Evolutionary conservation across 2,888 invertebrate species (phyloP).

Genomic region (Lasioglossum villosulum): DNA sequence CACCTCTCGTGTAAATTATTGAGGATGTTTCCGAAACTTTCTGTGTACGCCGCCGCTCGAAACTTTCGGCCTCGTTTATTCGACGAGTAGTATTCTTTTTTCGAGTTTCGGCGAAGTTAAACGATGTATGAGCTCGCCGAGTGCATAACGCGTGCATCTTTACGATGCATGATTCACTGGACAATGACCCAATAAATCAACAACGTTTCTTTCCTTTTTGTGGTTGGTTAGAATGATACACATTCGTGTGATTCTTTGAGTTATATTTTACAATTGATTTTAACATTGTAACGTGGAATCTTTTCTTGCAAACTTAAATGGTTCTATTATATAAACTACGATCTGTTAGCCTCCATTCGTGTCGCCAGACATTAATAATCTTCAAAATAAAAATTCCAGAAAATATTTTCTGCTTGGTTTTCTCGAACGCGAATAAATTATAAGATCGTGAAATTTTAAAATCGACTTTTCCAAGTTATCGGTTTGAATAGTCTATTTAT

Average conservation of each 20-base stretch:
- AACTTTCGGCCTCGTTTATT: constrained; percentile 5
- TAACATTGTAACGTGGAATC: not conserved
- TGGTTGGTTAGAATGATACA: not conserved
- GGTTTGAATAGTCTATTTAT: constrained; percentile 1
- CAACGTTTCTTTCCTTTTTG: not conserved
- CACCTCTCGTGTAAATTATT: constrained; percentile 11
- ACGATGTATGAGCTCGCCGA: not conserved
- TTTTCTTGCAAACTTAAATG: not conserved
- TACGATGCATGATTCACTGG: not conserved
- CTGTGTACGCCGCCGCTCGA: not conserved
- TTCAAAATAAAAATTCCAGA: no score
- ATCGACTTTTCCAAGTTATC: not conserved
- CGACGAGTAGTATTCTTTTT: constrained; percentile 3
- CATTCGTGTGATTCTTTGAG: not conserved
- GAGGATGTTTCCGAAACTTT: not conserved
- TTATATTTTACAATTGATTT: not conserved
- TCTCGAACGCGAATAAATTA: not conserved
- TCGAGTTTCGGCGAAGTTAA: not conserved
- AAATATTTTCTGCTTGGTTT: no score
- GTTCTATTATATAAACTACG: no score
- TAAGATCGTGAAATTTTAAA: not conserved
- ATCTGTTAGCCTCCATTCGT: not conserved
- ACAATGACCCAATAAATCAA: not conserved
- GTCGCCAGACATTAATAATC: not conserved
- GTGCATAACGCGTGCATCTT: not conserved